phyloP scores from a whole-genome alignment of 2,888 invertebrate species.

The Drosophila yooni region DNA sequence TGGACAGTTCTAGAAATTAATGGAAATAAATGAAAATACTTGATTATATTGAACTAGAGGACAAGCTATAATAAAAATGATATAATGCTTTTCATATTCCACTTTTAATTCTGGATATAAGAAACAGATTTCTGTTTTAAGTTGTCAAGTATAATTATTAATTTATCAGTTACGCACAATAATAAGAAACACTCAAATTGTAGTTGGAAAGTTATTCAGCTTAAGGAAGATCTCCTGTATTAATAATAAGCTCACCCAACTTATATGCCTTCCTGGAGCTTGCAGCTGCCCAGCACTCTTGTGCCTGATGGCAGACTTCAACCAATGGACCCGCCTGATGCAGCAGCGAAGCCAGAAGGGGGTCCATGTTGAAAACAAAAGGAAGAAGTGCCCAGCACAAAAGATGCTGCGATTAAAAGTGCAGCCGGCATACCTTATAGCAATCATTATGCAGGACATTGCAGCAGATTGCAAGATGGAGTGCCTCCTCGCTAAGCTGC shows the following conservation, averaged over 20 bases:
- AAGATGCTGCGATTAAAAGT: slow-evolving; percentile 21
- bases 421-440: slow-evolving; percentile 86
- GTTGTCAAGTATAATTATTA: background rate
- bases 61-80: too few species aligned
- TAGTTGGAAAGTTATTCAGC: background rate
- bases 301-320: slow-evolving; percentile 91
- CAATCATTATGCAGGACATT: slow-evolving; percentile 89
- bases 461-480: slow-evolving; percentile 88
- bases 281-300: slow-evolving; percentile 88
- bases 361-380: slow-evolving; percentile 36
- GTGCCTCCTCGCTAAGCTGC: slow-evolving; percentile 87
- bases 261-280: slow-evolving; percentile 88
- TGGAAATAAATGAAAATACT: background rate
- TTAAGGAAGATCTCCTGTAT: background rate
- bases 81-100: background rate
- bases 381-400: slow-evolving; percentile 14
- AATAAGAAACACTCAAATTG: background rate
- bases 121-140: background rate
- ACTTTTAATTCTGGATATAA: background rate
- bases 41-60: background rate
- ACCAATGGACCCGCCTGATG: slow-evolving; percentile 92
- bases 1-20: rapidly evolving
- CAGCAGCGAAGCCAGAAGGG: slow-evolving; percentile 88
- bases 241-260: background rate
- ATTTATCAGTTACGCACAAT: background rate